Conservation (phyloP, 2,113 vertebrate species). For the Centrocercus urophasianus region DNA sequence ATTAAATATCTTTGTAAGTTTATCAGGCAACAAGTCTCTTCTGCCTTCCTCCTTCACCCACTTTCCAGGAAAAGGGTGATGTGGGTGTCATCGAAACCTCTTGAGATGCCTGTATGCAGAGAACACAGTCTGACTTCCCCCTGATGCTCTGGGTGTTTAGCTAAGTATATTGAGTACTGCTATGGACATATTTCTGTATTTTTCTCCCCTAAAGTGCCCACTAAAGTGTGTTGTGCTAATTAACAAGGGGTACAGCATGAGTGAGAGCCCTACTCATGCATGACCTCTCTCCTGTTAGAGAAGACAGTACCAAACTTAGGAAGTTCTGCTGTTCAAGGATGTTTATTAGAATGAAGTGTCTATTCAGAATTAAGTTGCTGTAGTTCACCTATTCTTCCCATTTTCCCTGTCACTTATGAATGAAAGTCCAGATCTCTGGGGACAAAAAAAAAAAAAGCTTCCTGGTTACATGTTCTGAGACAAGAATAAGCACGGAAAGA, state of each 20-base stretch:
- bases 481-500: not conserved
- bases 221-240: not conserved
- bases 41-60: not conserved
- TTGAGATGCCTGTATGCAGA: not conserved
- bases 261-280: not conserved
- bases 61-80: not conserved
- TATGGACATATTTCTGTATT: not conserved
- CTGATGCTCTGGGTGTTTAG: not conserved
- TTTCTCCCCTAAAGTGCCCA: not conserved
- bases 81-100: not conserved
- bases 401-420: not conserved
- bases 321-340: not conserved
- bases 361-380: conserved; percentile 1
- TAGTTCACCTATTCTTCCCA: not conserved
- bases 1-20: not conserved
- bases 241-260: not conserved
- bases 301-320: not conserved
- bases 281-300: not conserved
- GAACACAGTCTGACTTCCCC: not conserved
- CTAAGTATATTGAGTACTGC: not conserved
- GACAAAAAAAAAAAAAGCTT: not conserved
- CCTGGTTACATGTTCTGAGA: not conserved
- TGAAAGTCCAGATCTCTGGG: not conserved
- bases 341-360: not conserved
- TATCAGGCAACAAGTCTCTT: not conserved